Conservation (phyloP, 2,888 invertebrate genomes). For the Ecdyonurus torrentis region DNA sequence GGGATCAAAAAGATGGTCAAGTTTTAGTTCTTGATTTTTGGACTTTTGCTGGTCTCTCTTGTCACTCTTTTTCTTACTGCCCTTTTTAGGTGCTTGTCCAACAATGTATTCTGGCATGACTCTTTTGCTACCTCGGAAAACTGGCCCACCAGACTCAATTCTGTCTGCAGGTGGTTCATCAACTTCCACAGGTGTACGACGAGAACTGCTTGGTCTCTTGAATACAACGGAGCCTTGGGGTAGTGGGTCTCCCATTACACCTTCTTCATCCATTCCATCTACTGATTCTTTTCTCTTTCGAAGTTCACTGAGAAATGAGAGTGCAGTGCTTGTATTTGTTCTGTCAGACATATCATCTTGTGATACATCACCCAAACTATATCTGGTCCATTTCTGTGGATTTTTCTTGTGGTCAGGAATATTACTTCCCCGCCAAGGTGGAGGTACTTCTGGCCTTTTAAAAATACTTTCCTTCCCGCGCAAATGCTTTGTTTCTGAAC, state of each 20-base stretch:
- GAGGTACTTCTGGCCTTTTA: conserved; percentile 51
- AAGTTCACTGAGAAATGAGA: conserved; percentile 53
- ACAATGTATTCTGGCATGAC: conserved; percentile 73
- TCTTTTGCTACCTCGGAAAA: conserved; percentile 48
- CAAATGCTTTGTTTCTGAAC: conserved; percentile 40
- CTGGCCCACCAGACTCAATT: conserved; percentile 24
- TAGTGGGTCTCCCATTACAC: conserved; percentile 17
- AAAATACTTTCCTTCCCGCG: conserved; percentile 62
- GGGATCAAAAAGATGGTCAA: neutral
- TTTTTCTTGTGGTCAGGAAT: conserved; percentile 41
- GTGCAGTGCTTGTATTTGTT: conserved; percentile 58
- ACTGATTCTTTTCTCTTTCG: conserved; percentile 31
- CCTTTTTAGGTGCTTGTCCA: conserved; percentile 40
- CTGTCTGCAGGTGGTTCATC: conserved; percentile 12
- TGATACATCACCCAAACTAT: conserved; percentile 59
- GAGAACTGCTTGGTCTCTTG: conserved; percentile 2
- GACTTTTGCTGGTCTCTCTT: neutral
- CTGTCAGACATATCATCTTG: conserved; percentile 59
- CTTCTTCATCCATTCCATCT: conserved; percentile 1
- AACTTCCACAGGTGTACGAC: neutral
- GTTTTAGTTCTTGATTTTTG: neutral
- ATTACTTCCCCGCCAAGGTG: conserved; percentile 31
- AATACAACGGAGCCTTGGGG: conserved; percentile 18
- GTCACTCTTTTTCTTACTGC: conserved; percentile 23
- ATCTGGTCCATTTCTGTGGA: conserved; percentile 69